phyloP scores from a whole-genome alignment of 2,797 vertebrate species.

The Sebastes trivittatus region DNA sequence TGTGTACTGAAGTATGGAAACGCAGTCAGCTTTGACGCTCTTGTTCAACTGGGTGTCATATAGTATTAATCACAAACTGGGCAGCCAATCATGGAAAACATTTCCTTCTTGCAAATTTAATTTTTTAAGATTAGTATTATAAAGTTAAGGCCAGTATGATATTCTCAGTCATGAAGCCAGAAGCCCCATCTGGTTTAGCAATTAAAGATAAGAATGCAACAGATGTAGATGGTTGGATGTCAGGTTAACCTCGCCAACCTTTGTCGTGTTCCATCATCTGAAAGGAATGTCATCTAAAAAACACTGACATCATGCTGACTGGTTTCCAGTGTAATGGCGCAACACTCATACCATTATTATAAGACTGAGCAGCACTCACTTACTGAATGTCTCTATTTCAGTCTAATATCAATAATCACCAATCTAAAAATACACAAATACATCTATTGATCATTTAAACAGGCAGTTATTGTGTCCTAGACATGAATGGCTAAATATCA shows the following conservation, averaged over 20 bases:
- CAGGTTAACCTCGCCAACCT: neutral
- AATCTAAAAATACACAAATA: neutral
- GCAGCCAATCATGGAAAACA: neutral
- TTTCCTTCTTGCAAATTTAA: fast-evolving
- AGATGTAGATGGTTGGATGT: neutral
- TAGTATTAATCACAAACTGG: neutral
- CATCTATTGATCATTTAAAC: neutral
- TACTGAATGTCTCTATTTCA: neutral
- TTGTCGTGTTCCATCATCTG: neutral
- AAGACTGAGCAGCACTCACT: neutral
- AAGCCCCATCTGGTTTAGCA: neutral
- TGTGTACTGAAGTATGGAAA: neutral
- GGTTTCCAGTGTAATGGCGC: neutral
- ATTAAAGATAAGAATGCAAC: neutral
- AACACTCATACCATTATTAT: neutral
- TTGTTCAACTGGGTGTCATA: neutral
- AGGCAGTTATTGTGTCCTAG: neutral
- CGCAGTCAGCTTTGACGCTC: neutral
- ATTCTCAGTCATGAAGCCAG: neutral
- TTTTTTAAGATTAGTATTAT: neutral
- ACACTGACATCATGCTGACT: neutral
- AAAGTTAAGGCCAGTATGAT: neutral
- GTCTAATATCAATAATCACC: neutral
- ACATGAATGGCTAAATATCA: neutral
- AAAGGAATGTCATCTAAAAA: conserved; percentile 24